Conservation (phyloP, 2,113 vertebrate species). For the Dasypus novemcinctus region DNA sequence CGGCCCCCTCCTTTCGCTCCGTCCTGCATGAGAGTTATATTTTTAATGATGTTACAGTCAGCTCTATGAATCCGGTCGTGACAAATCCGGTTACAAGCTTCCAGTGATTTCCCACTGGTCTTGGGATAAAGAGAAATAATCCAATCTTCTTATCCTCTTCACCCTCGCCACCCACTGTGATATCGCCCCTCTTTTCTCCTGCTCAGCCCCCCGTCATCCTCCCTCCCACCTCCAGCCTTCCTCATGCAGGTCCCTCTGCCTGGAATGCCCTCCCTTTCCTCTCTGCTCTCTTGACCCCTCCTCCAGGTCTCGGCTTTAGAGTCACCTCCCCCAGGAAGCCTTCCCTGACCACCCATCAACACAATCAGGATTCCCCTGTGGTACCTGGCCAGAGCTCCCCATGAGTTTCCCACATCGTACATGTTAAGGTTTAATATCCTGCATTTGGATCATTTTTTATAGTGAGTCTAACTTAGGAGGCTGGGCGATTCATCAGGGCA, state of each 20-base stretch:
- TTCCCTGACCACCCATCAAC: not conserved
- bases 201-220: not conserved
- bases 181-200: no score
- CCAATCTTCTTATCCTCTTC: not conserved
- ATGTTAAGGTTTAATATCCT: not conserved
- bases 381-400: not conserved
- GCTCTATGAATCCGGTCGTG: not conserved
- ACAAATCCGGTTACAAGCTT: not conserved
- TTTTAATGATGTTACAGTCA: not conserved
- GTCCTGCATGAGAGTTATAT: not conserved
- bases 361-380: not conserved
- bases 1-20: not conserved
- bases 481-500: not conserved
- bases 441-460: not conserved
- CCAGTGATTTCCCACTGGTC: not conserved
- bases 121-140: not conserved
- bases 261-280: not conserved
- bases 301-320: not conserved
- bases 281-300: not conserved
- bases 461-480: accelerated
- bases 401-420: not conserved
- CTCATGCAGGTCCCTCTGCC: not conserved
- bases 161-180: not conserved
- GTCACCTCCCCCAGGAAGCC: not conserved
- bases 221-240: not conserved